Percentiles rank a stretch among this genome's conserved stretches.
Evolutionary conservation across 2,113 vertebrate genomes (phyloP).

Genomic region (Ctenodactylus gundi): DNA sequence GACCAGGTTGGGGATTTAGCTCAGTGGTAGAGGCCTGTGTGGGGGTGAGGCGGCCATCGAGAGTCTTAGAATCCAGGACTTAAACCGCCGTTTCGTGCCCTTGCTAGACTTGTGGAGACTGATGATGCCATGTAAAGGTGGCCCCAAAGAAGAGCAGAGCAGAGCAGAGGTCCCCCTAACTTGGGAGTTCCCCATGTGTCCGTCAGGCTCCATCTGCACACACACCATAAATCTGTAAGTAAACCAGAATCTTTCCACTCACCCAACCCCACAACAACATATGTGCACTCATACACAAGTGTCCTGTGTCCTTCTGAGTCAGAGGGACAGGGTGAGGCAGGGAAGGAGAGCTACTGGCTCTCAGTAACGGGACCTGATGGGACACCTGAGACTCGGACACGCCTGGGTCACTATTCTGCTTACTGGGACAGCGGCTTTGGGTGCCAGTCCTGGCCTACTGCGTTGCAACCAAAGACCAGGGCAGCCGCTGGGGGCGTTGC

Average conservation of each 20-base stretch:
- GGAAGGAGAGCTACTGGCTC: background rate
- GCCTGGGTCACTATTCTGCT: no score
- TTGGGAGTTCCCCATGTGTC: background rate
- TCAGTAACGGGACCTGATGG: no score
- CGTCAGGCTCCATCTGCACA: background rate
- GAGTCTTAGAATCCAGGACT: background rate
- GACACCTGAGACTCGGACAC: background rate
- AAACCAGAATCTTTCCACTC: background rate
- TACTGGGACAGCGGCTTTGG: no score
- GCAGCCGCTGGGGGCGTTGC: background rate
- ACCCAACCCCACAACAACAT: background rate
- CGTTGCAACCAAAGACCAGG: background rate
- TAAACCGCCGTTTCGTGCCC: background rate
- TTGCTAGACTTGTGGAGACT: background rate
- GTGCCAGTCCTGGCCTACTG: background rate
- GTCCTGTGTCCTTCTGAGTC: rapidly evolving
- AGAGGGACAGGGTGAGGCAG: rapidly evolving
- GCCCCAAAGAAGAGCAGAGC: background rate
- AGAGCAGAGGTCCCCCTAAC: background rate
- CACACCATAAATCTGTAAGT: background rate
- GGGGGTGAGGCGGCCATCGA: no score
- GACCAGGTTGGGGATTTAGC: background rate
- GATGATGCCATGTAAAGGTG: background rate
- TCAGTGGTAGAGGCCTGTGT: no score
- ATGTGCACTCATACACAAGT: rapidly evolving